phyloP scores from a whole-genome alignment of 2,888 invertebrate species.

The Nemoura dubitans region DNA sequence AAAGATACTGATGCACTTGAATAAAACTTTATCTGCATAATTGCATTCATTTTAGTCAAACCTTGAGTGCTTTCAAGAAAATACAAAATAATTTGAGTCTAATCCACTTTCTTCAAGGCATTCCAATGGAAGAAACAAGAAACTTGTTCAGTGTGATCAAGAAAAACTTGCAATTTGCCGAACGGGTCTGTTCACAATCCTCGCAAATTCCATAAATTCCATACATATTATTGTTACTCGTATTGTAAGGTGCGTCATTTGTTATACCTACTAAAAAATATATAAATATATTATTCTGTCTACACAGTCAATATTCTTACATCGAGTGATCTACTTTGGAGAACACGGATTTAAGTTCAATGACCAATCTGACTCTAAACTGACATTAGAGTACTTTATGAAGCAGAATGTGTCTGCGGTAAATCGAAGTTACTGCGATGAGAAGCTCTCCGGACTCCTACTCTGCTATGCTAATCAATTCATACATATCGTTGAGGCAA shows the following conservation, averaged over 20 bases:
- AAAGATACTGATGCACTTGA: no score
- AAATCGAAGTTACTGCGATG: not conserved
- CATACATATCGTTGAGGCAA: constrained; percentile 1
- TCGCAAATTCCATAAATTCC: not conserved
- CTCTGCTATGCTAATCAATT: constrained; percentile 2
- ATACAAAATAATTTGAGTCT: no score
- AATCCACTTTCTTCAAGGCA: not conserved
- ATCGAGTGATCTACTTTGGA: constrained; percentile 19
- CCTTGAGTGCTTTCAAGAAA: no score
- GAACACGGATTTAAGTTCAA: not conserved
- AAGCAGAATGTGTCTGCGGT: not conserved
- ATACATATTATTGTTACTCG: no score
- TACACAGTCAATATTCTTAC: not conserved
- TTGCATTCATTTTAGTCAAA: no score
- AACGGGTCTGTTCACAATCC: not conserved
- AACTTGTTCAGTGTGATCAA: constrained; percentile 8
- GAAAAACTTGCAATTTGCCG: not conserved
- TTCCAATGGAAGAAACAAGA: not conserved
- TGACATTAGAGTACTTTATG: not conserved
- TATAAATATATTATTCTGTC: not conserved
- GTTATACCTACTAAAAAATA: not conserved
- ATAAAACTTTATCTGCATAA: no score
- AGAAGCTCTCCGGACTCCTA: constrained; percentile 21
- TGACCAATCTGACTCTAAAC: not conserved
- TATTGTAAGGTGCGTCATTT: no score